These are phyloP conservation scores for Ammospiza maritima DNA, from an alignment of 2,797 vertebrate genomes.

Conservation along the genomic window DNA sequence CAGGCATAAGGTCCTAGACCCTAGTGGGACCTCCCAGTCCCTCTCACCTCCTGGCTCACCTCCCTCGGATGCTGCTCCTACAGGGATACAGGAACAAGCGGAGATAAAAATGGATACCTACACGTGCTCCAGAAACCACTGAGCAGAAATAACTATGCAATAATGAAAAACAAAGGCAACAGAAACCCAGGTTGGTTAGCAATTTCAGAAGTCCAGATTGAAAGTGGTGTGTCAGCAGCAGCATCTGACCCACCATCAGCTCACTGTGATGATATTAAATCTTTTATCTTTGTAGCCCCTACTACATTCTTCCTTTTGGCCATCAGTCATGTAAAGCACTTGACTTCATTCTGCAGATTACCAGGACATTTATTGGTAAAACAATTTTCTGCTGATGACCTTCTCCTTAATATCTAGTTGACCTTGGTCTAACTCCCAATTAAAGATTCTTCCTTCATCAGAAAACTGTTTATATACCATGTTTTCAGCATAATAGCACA, in stretches of 20 bases:
- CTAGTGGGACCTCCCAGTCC: background rate
- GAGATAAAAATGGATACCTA: background rate
- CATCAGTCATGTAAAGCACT: background rate
- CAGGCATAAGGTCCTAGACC: background rate
- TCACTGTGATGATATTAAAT: background rate
- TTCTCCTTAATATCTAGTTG: background rate
- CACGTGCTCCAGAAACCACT: background rate
- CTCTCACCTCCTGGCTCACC: background rate
- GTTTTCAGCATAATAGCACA: background rate
- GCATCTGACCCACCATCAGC: background rate
- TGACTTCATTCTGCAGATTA: conserved; percentile 1
- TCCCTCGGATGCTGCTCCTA: background rate
- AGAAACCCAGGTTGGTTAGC: background rate
- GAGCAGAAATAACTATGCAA: background rate
- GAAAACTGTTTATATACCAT: background rate
- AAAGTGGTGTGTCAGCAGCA: background rate
- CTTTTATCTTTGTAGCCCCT: background rate
- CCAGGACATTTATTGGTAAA: background rate
- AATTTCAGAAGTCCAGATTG: background rate
- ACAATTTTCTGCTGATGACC: background rate
- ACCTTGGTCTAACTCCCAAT: background rate
- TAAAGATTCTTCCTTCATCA: background rate
- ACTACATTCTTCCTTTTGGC: background rate
- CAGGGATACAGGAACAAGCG: background rate
- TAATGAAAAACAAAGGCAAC: background rate